phyloP scores from a whole-genome alignment of 2,113 vertebrate genomes.

The Tringa solitaria region DNA sequence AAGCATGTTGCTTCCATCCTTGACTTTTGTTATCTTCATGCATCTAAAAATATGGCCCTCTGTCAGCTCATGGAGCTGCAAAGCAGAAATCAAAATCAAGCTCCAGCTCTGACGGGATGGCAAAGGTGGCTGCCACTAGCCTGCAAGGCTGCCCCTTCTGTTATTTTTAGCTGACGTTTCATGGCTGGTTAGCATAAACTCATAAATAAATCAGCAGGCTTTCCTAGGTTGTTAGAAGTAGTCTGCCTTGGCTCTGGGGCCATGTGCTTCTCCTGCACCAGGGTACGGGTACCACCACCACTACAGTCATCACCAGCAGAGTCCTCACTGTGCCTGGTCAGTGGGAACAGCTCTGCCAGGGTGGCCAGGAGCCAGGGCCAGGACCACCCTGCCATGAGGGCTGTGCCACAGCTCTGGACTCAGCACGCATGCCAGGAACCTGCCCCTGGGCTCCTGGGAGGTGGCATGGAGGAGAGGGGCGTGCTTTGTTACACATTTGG shows the following conservation, averaged over 20 bases:
- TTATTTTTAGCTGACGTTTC: background rate
- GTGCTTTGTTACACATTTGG: background rate
- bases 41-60: background rate
- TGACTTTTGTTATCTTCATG: background rate
- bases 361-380: background rate
- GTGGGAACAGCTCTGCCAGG: background rate
- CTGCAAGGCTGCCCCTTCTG: background rate
- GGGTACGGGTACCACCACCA: background rate
- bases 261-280: background rate
- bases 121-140: background rate
- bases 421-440: background rate
- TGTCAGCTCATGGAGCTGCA: background rate
- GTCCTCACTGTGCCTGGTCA: background rate
- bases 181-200: background rate
- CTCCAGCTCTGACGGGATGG: background rate
- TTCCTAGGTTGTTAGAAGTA: background rate
- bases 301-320: background rate
- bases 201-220: background rate
- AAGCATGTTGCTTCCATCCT: background rate
- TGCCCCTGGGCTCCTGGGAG: background rate
- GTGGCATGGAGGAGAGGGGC: rapidly evolving
- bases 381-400: background rate
- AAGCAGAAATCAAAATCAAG: background rate
- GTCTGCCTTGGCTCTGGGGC: background rate
- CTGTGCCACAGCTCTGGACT: background rate